Percentiles rank a stretch among this genome's conserved stretches.
Evolutionary conservation across 1,140 invertebrate species (phyloP).

Genomic region (Galleria mellonella): DNA sequence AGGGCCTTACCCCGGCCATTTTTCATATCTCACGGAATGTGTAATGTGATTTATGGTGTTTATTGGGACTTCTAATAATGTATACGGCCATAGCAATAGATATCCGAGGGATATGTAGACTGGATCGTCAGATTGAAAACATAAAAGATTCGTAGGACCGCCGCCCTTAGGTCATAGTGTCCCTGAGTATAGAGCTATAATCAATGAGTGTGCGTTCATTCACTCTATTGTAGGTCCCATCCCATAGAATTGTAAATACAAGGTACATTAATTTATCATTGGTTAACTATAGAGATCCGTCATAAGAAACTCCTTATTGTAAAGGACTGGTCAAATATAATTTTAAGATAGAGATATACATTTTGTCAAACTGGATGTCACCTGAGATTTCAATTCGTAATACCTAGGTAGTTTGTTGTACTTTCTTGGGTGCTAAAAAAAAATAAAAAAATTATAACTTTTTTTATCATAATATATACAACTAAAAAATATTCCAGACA

Average conservation of each 20-base stretch:
- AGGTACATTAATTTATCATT: not conserved
- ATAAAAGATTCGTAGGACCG: constrained; percentile 42
- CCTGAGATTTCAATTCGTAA: no score
- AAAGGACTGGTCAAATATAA: no score
- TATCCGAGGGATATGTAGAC: constrained; percentile 3
- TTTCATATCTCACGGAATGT: constrained; percentile 46
- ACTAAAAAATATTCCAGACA: no score
- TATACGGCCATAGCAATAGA: constrained; percentile 1
- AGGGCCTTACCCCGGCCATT: constrained; percentile 69
- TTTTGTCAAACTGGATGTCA: no score
- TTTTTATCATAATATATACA: no score
- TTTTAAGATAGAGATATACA: no score
- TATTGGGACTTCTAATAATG: constrained; percentile 9
- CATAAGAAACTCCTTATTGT: no score
- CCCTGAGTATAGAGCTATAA: constrained; percentile 51
- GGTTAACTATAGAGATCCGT: no score
- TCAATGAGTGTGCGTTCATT: constrained; percentile 68
- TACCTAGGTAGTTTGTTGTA: no score
- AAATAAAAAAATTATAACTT: no score
- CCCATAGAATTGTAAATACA: constrained; percentile 2
- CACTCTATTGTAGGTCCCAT: constrained; percentile 62
- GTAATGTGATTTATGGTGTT: constrained; percentile 34
- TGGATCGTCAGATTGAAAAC: constrained; percentile 11
- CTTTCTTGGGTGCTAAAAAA: no score
- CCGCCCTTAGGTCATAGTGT: constrained; percentile 59